Evolutionary conservation across 2,888 invertebrate genomes (phyloP).

Genomic region (Noctua pronuba): DNA sequence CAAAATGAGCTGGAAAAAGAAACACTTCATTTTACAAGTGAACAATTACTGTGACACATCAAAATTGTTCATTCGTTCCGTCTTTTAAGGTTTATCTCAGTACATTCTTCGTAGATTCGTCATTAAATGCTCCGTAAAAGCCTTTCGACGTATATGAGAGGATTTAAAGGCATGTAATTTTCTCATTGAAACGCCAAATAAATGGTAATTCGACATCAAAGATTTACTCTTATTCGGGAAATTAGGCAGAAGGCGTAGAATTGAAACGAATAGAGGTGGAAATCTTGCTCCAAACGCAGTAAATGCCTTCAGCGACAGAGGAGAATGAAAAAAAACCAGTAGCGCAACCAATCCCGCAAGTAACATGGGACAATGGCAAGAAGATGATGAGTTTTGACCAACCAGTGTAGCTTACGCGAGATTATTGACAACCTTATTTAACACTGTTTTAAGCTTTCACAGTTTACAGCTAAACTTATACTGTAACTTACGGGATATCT

Average conservation of each 20-base stretch:
- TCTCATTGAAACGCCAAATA: slow-evolving; percentile 56
- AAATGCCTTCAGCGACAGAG: no score
- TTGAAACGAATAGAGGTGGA: background rate
- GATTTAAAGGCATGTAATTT: slow-evolving; percentile 56
- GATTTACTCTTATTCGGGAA: slow-evolving; percentile 36
- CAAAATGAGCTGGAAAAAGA: slow-evolving; percentile 5
- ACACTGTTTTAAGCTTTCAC: no score
- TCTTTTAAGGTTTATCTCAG: slow-evolving; percentile 4
- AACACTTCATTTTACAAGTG: slow-evolving; percentile 26
- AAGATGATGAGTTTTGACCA: no score
- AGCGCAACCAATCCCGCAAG: no score
- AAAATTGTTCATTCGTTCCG: slow-evolving; percentile 20
- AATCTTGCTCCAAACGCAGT: background rate
- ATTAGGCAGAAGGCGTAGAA: slow-evolving; percentile 10
- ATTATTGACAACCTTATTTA: no score
- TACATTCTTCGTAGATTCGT: slow-evolving; percentile 18
- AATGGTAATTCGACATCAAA: slow-evolving; percentile 51
- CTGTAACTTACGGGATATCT: no score
- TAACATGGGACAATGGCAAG: no score
- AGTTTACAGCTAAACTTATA: no score
- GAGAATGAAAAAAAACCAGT: no score
- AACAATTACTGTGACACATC: slow-evolving; percentile 43
- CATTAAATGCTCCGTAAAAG: slow-evolving; percentile 55
- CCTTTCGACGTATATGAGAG: slow-evolving; percentile 43
- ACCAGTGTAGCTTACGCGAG: no score